Percentiles rank a stretch among this genome's conserved stretches.
Conservation (phyloP, 2,888 invertebrate genomes). For the Tuberolachnus salignus region DNA sequence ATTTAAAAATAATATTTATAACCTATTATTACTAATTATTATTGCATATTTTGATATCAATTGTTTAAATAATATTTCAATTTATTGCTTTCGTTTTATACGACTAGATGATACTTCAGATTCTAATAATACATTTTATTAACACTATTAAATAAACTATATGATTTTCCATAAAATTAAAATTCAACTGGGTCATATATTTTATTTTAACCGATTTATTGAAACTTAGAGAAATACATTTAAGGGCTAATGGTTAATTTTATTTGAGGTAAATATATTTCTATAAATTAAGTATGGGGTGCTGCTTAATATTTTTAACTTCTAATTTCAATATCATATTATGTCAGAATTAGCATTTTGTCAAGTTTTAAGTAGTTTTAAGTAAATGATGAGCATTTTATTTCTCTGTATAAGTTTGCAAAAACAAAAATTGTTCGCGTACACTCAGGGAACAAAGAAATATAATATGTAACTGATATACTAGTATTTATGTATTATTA, state of each 20-base stretch:
- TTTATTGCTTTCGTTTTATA: conserved; percentile 25
- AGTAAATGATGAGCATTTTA: not conserved
- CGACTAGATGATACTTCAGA: conserved; percentile 20
- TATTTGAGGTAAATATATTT: not conserved
- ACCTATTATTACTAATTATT: not conserved
- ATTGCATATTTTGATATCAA: conserved; percentile 15
- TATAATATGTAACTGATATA: not conserved
- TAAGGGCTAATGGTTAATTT: not conserved
- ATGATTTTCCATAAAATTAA: too few species aligned
- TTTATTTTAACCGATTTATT: not conserved
- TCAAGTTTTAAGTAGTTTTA: not conserved
- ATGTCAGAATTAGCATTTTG: conserved; percentile 8
- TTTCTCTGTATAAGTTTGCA: not conserved
- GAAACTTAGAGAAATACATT: not conserved
- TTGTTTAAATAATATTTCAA: not conserved
- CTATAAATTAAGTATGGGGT: not conserved
- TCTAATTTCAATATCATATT: not conserved
- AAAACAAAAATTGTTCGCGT: not conserved
- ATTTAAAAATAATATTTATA: conserved; percentile 1
- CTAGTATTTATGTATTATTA: conserved; percentile 10
- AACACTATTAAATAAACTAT: not conserved
- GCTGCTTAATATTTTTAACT: not conserved
- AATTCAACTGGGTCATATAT: not conserved
- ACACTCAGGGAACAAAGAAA: not conserved
- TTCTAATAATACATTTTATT: not conserved